These are phyloP conservation scores for Petrosia ficiformis DNA, from an alignment of 37 sponge, comb jelly and placozoan genomes.

Conservation along the genomic window DNA sequence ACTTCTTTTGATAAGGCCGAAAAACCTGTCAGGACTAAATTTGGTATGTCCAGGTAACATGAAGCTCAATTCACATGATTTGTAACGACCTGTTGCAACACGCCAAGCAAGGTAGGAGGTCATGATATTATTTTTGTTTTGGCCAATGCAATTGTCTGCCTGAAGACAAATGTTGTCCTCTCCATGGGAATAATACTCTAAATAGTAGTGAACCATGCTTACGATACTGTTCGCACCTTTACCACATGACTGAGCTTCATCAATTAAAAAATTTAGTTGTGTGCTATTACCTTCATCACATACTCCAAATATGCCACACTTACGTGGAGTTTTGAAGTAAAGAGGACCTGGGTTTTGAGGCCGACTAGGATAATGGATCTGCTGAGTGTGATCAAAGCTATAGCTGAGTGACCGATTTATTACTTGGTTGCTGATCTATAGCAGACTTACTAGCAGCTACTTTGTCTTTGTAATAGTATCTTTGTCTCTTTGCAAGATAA, in stretches of 20 bases:
- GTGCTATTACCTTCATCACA: slow-evolving; percentile 1
- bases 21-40: slow-evolving; percentile 45
- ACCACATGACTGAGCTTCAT: slow-evolving; percentile 21
- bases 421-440: background rate
- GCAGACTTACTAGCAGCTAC: background rate
- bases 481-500: background rate
- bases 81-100: slow-evolving; percentile 7
- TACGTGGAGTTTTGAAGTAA: slow-evolving; percentile 30
- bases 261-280: slow-evolving; percentile 45
- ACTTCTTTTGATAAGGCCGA: slow-evolving; percentile 32
- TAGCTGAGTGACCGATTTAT: background rate
- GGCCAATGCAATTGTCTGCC: slow-evolving; percentile 46
- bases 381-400: slow-evolving; percentile 27
- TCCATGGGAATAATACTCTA: background rate
- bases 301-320: slow-evolving; percentile 40
- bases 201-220: slow-evolving; percentile 38
- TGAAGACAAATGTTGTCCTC: slow-evolving; percentile 24
- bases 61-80: slow-evolving; percentile 6
- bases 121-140: slow-evolving; percentile 50
- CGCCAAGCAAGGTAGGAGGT: slow-evolving; percentile 38
- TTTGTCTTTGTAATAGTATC: background rate
- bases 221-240: slow-evolving; percentile 46
- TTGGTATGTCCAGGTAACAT: slow-evolving; percentile 48
- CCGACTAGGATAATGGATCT: slow-evolving; percentile 34
- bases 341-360: slow-evolving; percentile 42